Percentiles rank a stretch among this genome's conserved stretches.
phyloP scores from a whole-genome alignment of 2,113 vertebrate species.

The Arvicanthis niloticus region DNA sequence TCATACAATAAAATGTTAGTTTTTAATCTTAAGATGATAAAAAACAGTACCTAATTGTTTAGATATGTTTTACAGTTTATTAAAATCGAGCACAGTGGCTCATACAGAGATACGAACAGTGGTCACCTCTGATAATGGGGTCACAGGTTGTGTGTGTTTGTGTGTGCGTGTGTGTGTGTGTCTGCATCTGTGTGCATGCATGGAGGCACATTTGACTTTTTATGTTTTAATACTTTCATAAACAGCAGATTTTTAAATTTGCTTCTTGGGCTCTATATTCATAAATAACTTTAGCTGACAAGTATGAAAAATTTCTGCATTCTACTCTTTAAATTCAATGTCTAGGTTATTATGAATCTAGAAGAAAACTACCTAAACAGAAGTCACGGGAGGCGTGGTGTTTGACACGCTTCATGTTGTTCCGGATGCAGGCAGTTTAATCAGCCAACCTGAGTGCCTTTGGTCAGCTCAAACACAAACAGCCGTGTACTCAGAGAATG shows the following conservation, averaged over 20 bases:
- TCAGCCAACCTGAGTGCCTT: background rate
- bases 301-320: background rate
- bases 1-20: background rate
- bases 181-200: background rate
- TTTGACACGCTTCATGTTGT: background rate
- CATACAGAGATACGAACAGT: background rate
- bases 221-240: background rate
- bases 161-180: background rate
- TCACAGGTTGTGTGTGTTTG: background rate
- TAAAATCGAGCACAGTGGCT: constrained; percentile 38
- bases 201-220: background rate
- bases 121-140: background rate
- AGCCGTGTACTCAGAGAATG: background rate
- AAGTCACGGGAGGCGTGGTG: background rate
- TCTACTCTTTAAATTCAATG: background rate
- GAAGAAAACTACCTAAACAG: background rate
- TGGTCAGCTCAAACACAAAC: background rate
- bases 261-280: background rate
- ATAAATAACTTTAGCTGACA: background rate
- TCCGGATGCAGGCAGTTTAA: background rate
- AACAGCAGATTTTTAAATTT: background rate
- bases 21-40: constrained; percentile 33
- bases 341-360: background rate
- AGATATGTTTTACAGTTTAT: constrained; percentile 5
- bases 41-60: background rate